Evolutionary conservation across 2,888 invertebrate species (phyloP).

Genomic region (Herminia tarsipennalis): DNA sequence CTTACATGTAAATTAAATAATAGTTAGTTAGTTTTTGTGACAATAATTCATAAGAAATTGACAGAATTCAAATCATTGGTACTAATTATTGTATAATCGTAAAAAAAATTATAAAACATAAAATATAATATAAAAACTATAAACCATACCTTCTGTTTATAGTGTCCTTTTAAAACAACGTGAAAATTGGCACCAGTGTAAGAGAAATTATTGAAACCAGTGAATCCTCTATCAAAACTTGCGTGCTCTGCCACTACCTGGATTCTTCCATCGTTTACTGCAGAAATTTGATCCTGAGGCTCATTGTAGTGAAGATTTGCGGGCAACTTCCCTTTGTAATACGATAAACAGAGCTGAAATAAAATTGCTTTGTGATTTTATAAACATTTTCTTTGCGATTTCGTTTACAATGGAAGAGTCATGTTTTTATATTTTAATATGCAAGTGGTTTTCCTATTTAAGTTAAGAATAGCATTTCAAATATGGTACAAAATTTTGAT

Average conservation of each 20-base stretch:
- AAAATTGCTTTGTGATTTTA: not conserved
- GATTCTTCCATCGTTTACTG: constrained; percentile 49
- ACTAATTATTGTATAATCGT: too few relatives aligned
- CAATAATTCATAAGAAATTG: too few relatives aligned
- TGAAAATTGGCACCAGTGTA: constrained; percentile 59
- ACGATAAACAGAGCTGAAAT: constrained; percentile 54
- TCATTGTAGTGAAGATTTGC: constrained; percentile 54
- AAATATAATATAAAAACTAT: too few relatives aligned
- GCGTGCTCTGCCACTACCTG: constrained; percentile 45
- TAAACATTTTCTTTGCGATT: not conserved
- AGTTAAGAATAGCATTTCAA: too few relatives aligned
- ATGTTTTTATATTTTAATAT: not conserved
- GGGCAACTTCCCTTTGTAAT: constrained; percentile 52
- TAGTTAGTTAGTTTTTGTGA: too few relatives aligned
- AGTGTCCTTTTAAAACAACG: constrained; percentile 59
- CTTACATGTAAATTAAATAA: too few relatives aligned
- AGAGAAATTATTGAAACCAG: constrained; percentile 61
- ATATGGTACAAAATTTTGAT: too few relatives aligned
- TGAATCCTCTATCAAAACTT: constrained; percentile 46
- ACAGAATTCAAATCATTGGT: too few relatives aligned
- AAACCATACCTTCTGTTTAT: constrained; percentile 57
- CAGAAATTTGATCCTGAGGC: constrained; percentile 48
- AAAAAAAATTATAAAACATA: too few relatives aligned
- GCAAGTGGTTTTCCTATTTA: too few relatives aligned
- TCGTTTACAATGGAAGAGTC: not conserved